Percentiles rank a stretch among this genome's conserved stretches.
Conservation (phyloP, 2,113 vertebrate species). For the Percopsis transmontana region DNA sequence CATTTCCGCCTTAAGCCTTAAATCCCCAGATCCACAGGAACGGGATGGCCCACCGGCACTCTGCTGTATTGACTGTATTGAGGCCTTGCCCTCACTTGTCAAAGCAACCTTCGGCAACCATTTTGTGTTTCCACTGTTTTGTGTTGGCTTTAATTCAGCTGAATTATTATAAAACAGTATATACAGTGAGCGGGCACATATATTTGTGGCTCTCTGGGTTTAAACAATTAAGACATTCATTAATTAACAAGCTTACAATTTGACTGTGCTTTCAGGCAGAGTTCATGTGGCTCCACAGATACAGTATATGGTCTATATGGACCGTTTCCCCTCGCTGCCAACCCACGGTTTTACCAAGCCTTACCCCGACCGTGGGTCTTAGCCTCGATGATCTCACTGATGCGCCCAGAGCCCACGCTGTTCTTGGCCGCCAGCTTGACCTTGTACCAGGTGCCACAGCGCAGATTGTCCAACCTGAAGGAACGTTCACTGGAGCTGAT, state of each 20-base stretch:
- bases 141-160: not conserved
- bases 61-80: not conserved
- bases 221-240: too few species aligned
- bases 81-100: not conserved
- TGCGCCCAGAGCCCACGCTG: slow-evolving; percentile 95
- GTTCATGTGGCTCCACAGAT: too few species aligned
- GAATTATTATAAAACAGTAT: not conserved
- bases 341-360: not conserved
- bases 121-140: not conserved
- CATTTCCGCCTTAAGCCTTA: too few species aligned
- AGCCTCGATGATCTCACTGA: slow-evolving; percentile 98
- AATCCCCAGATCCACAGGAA: too few species aligned
- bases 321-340: too few species aligned
- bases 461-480: slow-evolving; percentile 95
- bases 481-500: slow-evolving; percentile 94
- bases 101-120: not conserved
- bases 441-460: slow-evolving; percentile 99
- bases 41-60: not conserved
- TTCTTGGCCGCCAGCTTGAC: slow-evolving; percentile 98
- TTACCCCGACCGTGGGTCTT: slow-evolving; percentile 96
- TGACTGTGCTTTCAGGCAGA: too few species aligned
- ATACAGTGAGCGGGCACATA: not conserved
- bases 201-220: too few species aligned
- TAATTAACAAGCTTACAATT: too few species aligned
- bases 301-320: too few species aligned